Evolutionary conservation across 2,888 invertebrate genomes (phyloP).

Genomic region (Eurytoma californica): DNA sequence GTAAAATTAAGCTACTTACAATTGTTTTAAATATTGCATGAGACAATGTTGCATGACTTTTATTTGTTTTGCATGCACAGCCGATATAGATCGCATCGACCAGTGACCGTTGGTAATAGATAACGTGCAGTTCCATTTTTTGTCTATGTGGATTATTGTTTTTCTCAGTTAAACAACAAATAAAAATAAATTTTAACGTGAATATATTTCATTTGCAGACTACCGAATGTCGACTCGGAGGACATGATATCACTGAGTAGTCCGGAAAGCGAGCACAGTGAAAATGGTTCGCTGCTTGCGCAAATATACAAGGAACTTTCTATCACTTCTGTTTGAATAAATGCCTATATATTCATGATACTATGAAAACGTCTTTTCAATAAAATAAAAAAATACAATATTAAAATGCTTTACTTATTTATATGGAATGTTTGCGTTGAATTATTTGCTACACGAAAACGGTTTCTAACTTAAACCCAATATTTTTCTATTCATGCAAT

Average conservation of each 20-base stretch:
- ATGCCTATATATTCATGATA: slow-evolving; percentile 39
- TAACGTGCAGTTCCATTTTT: slow-evolving; percentile 39
- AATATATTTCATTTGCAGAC: slow-evolving; percentile 61
- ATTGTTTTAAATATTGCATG: slow-evolving; percentile 34
- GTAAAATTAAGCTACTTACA: slow-evolving; percentile 58
- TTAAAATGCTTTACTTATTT: slow-evolving; percentile 42
- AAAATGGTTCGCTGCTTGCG: slow-evolving; percentile 67
- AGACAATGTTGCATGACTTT: slow-evolving; percentile 35
- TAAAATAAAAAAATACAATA: slow-evolving; percentile 46
- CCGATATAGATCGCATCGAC: slow-evolving; percentile 67
- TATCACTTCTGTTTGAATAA: slow-evolving; percentile 69
- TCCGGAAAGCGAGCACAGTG: slow-evolving; percentile 62
- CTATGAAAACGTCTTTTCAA: slow-evolving; percentile 47
- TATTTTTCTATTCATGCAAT: too few relatives aligned
- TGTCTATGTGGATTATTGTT: too few relatives aligned
- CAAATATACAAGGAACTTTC: slow-evolving; percentile 72
- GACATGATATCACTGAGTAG: slow-evolving; percentile 68
- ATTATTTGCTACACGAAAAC: not conserved
- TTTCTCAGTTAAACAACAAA: not conserved
- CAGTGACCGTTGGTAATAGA: slow-evolving; percentile 67
- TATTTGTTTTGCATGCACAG: slow-evolving; percentile 68
- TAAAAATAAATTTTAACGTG: not conserved
- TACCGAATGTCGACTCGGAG: slow-evolving; percentile 63
- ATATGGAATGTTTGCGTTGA: slow-evolving; percentile 41
- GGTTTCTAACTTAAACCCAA: too few relatives aligned